A percentile compares a stretch with the other conserved stretches of the same genome.
phyloP scores from a whole-genome alignment of 2,797 vertebrate species.

The Hydrolagus colliei region DNA sequence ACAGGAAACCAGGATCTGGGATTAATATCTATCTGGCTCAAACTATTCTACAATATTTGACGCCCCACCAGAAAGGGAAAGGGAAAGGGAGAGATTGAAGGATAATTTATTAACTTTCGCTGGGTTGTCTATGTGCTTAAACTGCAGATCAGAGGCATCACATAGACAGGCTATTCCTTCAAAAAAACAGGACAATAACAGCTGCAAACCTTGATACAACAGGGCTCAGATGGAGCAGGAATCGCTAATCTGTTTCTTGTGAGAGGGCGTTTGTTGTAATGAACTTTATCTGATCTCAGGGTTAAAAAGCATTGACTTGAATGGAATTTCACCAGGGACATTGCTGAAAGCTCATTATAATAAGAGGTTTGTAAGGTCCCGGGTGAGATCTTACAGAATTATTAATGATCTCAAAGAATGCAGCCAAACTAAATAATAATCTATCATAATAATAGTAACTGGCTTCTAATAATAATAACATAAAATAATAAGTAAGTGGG shows the following conservation, averaged over 20 bases:
- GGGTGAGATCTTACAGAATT: too few relatives aligned
- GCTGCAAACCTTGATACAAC: background rate
- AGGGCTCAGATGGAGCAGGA: background rate
- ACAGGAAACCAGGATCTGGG: too few relatives aligned
- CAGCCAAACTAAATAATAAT: slow-evolving; percentile 18
- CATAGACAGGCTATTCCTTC: background rate
- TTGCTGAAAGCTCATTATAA: background rate
- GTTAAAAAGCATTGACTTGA: background rate
- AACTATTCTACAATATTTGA: slow-evolving; percentile 37
- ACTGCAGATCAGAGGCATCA: background rate
- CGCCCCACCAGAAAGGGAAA: too few relatives aligned
- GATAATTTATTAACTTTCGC: too few relatives aligned
- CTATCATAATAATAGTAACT: too few relatives aligned
- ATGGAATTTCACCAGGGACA: background rate
- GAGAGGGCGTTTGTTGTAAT: background rate
- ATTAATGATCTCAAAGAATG: slow-evolving; percentile 33
- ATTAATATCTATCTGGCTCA: background rate
- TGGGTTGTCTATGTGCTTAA: background rate
- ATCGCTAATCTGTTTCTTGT: slow-evolving; percentile 5
- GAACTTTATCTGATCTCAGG: background rate
- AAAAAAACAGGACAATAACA: background rate
- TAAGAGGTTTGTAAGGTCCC: background rate
- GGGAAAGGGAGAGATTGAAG: too few relatives aligned
- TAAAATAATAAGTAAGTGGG: too few relatives aligned
- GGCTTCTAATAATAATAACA: too few relatives aligned